Evolutionary conservation across 2,888 invertebrate species (phyloP), one percentile per base, ranked within the genome.

Genomic region (Metellina segmentata): DNA sequence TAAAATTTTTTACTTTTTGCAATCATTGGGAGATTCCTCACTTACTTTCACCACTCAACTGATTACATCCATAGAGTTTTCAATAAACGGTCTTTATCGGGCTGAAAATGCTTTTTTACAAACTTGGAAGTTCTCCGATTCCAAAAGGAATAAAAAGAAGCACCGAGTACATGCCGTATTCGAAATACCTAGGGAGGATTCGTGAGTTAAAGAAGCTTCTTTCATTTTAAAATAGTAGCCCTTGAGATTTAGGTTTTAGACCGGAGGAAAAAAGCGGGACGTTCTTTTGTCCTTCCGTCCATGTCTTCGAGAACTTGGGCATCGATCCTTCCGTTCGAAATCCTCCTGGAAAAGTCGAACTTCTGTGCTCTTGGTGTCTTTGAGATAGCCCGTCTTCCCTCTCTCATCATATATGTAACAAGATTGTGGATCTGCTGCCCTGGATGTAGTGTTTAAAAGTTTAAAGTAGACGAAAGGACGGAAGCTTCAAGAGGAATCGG

Each of bases 211-310:
- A 78, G 52, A 78, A 20, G 78, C 52, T 52, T 78, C 61, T 78
- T 78, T 78, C 78, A 78, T 78, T 78, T 78, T 78, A 78, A 78
- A 78, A 78, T 78, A 78, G 78, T n/a, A 53, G 19, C 20, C 52
- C 20, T 53, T 52, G 53, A 78, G 78, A 78, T 20, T 78, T 78
- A 13, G 61, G 77, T 51, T 51, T 51, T 49, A 49, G 16, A n/a
- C 2, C n/a, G 78, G n/a, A 20, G 52, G 34, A 34, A 34, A 34
- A 34, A 34, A 34, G 34, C 34, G 34, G 34, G 34, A 4, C 34
- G 34, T 34, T 34, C 34, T 34, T 34, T 34, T 34, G 34, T 34
- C 48, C 78, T 53, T 78, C 52, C 52, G 53, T 78, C 78, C 20
- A 52, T 9, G 52, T 53, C 20, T 78, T 53, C 53, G 52, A 78